Base-by-base conservation (phyloP, 2,888 invertebrate species). In the Pollenia griseotomentosa region DNA sequence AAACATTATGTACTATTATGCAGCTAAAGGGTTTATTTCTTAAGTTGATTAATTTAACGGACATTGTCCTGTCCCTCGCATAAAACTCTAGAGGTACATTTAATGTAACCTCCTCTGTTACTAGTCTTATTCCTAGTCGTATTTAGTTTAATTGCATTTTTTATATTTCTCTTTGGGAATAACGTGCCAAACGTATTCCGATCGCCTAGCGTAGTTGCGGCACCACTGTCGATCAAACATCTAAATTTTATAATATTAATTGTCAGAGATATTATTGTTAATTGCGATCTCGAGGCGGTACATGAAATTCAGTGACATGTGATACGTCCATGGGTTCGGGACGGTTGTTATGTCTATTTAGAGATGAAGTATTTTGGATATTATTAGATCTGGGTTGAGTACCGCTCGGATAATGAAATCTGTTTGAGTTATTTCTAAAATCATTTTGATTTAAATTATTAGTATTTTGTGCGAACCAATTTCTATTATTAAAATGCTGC, bases 61-160 rank as follows among this genome's bases (percentile, higher is more conserved):
- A 51, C 51, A 51, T 51, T 14, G 51, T 51, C 4, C 4, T 5
- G 14, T 51, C n/a, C 5, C 5, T 12, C 4, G n/a, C 51, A 5
- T 79, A 59, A 59, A 80, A 80, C 44, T 80, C 80, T 8, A 16
- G 19, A 16, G 80, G 80, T 2, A 80, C 63, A 53, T 53, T 19
- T 19, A 80, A 71, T n/a, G 73, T 53, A 7, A 63, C 53, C 33
- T 80, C 73, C n/a, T 80, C 63, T 23, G 19, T 42, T 40, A 80
- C 61, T 8, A 42, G 11, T 61, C 23, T 71, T 48, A 23, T 63
- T 6, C 80, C 80, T 61, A 9, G n/a, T 53, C 19, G 71, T 71
- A 16, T 80, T 80, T 33, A 79, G 44, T 14, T 19, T 55, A 7
- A 79, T 57, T 40, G 7, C 7, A n/a, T 65, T 55, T 44, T 23